A percentile compares a stretch with the other conserved stretches of the same genome.
phyloP scores from a whole-genome alignment of 2,888 invertebrate genomes.

The Standfussiana lucernea region DNA sequence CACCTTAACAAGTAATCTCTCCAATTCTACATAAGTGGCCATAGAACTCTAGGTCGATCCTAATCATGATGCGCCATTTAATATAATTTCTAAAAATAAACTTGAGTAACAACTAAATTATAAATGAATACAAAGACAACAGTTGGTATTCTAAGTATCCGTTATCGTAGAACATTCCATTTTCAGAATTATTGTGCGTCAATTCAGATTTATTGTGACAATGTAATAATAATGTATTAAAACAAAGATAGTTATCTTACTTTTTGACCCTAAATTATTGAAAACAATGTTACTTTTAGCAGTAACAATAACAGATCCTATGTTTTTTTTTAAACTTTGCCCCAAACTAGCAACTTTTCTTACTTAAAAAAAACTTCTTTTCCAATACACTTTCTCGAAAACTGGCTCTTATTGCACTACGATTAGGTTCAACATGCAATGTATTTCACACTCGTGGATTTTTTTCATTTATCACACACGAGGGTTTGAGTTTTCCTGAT shows the following conservation, averaged over 20 bases:
- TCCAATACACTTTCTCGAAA: no score
- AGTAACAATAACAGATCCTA: background rate
- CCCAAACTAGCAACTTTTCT: background rate
- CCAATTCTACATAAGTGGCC: background rate
- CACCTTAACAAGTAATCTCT: slow-evolving; percentile 2
- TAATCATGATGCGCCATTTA: background rate
- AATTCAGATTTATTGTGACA: slow-evolving; percentile 28
- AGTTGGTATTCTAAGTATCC: slow-evolving; percentile 22
- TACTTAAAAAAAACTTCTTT: background rate
- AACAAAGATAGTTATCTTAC: slow-evolving; percentile 26
- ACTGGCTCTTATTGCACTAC: no score
- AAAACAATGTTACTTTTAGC: slow-evolving; percentile 37
- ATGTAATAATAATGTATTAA: slow-evolving; percentile 31
- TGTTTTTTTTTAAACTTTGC: background rate
- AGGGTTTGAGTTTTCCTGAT: no score
- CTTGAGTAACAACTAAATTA: slow-evolving; percentile 6
- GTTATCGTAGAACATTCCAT: slow-evolving; percentile 49
- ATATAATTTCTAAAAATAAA: slow-evolving; percentile 24
- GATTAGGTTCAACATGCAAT: no score
- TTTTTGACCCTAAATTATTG: slow-evolving; percentile 40
- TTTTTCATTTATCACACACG: no score
- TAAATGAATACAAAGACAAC: slow-evolving; percentile 5
- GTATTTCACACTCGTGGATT: no score
- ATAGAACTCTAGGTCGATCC: background rate
- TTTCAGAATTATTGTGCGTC: slow-evolving; percentile 54